Evolutionary conservation across 2,113 vertebrate species (phyloP).

Genomic region (Cynopterus brachyotis): DNA sequence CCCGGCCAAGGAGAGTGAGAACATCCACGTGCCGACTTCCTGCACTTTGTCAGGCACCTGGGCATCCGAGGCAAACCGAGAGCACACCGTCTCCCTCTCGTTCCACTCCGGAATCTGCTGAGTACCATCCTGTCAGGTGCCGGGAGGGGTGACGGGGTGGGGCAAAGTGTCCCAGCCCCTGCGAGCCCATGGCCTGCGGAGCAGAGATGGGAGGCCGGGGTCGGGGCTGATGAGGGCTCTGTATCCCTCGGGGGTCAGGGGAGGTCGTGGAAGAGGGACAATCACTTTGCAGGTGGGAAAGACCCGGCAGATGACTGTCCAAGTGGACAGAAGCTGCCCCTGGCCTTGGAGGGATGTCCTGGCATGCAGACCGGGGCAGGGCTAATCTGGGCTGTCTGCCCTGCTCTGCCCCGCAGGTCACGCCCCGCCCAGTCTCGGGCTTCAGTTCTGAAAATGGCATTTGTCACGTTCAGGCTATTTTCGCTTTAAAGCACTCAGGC

Average conservation of each 20-base stretch:
- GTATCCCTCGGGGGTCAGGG: neutral
- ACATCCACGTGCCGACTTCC: fast-evolving
- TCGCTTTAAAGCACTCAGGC: neutral
- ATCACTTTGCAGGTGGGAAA: neutral
- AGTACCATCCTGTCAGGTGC: no score
- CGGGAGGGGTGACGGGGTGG: neutral
- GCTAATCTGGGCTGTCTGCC: neutral
- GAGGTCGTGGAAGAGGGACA: neutral
- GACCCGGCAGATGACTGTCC: no score
- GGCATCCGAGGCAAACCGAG: no score
- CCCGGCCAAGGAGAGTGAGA: neutral
- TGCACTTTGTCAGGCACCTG: neutral
- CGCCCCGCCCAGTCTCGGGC: neutral
- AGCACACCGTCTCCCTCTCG: fast-evolving
- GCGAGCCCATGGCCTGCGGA: neutral
- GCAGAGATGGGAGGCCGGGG: neutral
- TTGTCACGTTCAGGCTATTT: neutral
- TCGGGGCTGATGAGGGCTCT: neutral
- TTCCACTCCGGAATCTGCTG: fast-evolving
- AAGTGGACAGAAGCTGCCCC: neutral
- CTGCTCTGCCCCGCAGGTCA: neutral
- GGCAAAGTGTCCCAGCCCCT: fast-evolving
- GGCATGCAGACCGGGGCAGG: neutral
- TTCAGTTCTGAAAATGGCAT: neutral
- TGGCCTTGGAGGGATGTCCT: neutral